phyloP scores from a whole-genome alignment of 2,113 vertebrate genomes.

The Forbesichthys agassizii region DNA sequence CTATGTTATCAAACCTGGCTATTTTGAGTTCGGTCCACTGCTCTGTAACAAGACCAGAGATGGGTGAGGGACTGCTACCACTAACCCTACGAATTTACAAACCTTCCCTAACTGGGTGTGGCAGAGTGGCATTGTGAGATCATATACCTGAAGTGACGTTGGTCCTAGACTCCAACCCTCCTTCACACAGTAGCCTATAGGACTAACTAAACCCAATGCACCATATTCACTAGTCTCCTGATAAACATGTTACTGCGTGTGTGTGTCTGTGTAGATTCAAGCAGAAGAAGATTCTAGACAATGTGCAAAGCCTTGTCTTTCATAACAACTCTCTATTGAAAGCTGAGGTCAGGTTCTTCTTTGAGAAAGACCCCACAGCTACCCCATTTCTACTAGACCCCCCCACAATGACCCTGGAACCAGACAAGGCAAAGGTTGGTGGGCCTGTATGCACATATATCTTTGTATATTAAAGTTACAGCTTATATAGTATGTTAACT shows the following conservation, averaged over 20 bases:
- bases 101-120: too few species aligned
- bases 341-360: slow-evolving; percentile 79
- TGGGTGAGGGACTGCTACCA: slow-evolving; percentile 68
- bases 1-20: slow-evolving; percentile 72
- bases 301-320: slow-evolving; percentile 82
- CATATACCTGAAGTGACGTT: too few species aligned
- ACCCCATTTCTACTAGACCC: slow-evolving; percentile 86
- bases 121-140: too few species aligned
- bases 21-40: slow-evolving; percentile 89
- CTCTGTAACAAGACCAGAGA: slow-evolving; percentile 89
- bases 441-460: not conserved
- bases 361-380: slow-evolving; percentile 79
- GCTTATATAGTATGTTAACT: not conserved
- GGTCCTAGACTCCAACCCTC: too few species aligned
- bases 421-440: slow-evolving; percentile 82
- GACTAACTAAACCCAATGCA: not conserved
- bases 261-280: slow-evolving; percentile 79
- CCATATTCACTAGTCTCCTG: not conserved
- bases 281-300: slow-evolving; percentile 76
- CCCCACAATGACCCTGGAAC: slow-evolving; percentile 79
- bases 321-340: slow-evolving; percentile 79
- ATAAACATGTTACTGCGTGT: not conserved
- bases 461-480: not conserved
- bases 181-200: too few species aligned
- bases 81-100: not conserved